Base-by-base conservation (phyloP, 2,888 invertebrate species). In the Andrena camellia region DNA sequence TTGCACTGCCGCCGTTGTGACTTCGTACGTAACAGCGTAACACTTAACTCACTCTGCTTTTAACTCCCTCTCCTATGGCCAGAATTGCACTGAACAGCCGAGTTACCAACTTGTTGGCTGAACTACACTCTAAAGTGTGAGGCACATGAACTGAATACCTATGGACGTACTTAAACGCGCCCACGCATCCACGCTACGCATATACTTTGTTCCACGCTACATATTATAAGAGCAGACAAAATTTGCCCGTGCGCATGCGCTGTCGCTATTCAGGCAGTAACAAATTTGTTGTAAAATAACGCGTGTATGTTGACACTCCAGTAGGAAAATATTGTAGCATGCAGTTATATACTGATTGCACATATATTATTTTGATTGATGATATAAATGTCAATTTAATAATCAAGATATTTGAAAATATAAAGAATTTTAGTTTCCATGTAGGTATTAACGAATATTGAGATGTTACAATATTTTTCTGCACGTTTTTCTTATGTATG, bases 101-200 rank as follows among this genome's bases (percentile, higher is more conserved):
- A 62, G 78, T 66, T 80, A 54, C 78, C 80, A 80, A 80, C 74
- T 63, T 78, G 42, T 74, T 78, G 62, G 59, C 59, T 66, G 29
- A 66, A 67, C 66, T 50, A 29, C 60, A 73, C 68, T 70, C 69
- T 26, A 26, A 63, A 54, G 13, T 54, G 17, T 48, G n/a, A 66
- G 29, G 7, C 29, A 20, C n/a, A 57, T 63, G 52, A 26, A 63
- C 5, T n/a, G 42, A 48, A 48, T 31, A 59, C 7, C 5, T 57
- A 63, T 13, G 10, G 20, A 31, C 26, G 10, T 29, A 7, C 23
- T 5, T 23, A 31, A 2, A 20, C 20, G 5, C 13, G 10, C 20
- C 1, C 5, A 20, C 31, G 31, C 52, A 5, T 33, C 2, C 33
- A 59, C 3, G 2, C 20, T 57, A 23, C 17, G 42, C 33, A 1